Base-by-base conservation (phyloP, 2,888 invertebrate genomes). In the Pyrgus malvae region DNA sequence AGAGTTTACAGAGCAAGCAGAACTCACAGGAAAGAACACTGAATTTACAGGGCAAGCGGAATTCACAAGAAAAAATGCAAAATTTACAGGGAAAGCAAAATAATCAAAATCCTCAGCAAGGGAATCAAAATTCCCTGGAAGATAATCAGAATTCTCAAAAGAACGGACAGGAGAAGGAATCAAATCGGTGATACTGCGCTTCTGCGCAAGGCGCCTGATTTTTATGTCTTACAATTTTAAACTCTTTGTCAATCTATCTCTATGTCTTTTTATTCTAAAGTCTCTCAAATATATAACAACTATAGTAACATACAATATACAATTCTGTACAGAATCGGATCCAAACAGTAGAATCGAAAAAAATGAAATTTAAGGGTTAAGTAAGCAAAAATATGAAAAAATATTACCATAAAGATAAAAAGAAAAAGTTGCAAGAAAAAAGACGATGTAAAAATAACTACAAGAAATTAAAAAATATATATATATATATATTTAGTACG, bases 171-270 rank as follows among this genome's bases (percentile, higher is more conserved):
- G 46, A 54, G 14, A 45, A n/a, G 4, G 51, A 49, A 8, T 23
- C 2, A 59, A 58, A 60, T 44, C 62, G 68, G 65, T 63, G 63
- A 65, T 68, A 66, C 48, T 59, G 59, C 46, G 62, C 64, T 45
- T 59, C 60, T 37, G 65, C 68, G 63, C 62, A 57, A 3, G 59
- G 66, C 63, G 62, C 65, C 44, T 16, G 11, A 17, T 21, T 16
- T 37, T 35, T 3, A 14, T 9, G 51, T 51, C 42, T 51, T 51
- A 51, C 51, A 44, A 44, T 7, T 44, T 51, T 19, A n/a, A 50
- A 42, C 35, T 35, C 14, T 42, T 25, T 42, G 40, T 41, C 50
- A 50, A 42, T 40, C 48, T 19, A 23, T 38, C 37, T 48, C 37
- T 48, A 21, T 31, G 16, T 35, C 21, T 48, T 14, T 38, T 5